phyloP scores from a whole-genome alignment of 1,140 invertebrate genomes.

The Galleria mellonella region DNA sequence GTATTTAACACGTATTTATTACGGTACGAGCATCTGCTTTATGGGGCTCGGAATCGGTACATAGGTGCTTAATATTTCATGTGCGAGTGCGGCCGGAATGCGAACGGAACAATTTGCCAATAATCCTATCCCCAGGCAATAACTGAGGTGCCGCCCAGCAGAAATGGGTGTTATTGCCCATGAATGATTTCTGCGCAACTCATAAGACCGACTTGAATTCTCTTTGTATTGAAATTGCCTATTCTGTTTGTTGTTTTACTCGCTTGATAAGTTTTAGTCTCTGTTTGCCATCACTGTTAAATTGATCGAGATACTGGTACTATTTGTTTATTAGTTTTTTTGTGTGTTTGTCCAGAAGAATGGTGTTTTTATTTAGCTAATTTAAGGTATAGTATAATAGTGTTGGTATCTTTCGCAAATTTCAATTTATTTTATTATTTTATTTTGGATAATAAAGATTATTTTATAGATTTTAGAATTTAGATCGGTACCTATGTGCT shows the following conservation, averaged over 20 bases:
- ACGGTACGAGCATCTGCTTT: not conserved
- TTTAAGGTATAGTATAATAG: no score
- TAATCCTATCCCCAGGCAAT: slow-evolving; percentile 49
- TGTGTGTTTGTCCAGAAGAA: no score
- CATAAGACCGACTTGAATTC: slow-evolving; percentile 22
- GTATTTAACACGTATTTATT: not conserved
- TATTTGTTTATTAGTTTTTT: no score
- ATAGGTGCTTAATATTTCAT: slow-evolving; percentile 47
- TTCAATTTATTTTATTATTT: no score
- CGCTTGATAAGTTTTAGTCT: slow-evolving; percentile 6
- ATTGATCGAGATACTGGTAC: slow-evolving; percentile 6
- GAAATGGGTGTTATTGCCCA: slow-evolving; percentile 48
- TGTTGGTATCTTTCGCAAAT: no score
- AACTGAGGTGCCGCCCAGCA: slow-evolving; percentile 40
- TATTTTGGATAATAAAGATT: no score
- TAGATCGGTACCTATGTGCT: not conserved
- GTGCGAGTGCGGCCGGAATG: slow-evolving; percentile 35
- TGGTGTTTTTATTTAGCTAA: no score
- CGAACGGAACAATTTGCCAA: slow-evolving; percentile 54
- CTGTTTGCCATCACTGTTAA: slow-evolving; percentile 11
- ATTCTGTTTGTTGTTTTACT: slow-evolving; percentile 11
- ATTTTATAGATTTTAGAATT: not conserved
- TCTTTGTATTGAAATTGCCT: slow-evolving; percentile 21
- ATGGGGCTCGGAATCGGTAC: slow-evolving; percentile 11
- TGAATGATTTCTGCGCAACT: slow-evolving; percentile 39